Conservation (phyloP, 2,888 invertebrate species). For the Auanema freiburgensis region DNA sequence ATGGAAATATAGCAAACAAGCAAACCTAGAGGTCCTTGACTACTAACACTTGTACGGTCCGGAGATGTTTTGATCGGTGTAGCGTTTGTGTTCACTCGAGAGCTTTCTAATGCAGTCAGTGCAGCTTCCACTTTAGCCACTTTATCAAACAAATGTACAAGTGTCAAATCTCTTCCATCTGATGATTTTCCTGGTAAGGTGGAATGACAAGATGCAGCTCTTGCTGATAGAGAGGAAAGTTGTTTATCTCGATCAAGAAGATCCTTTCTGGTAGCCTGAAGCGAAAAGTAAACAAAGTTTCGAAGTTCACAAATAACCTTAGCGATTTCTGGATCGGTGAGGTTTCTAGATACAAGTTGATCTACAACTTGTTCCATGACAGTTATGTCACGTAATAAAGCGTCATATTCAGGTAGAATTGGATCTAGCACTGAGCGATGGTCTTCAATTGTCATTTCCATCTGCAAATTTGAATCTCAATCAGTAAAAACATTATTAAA, state of each 20-base stretch:
- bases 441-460: slow-evolving; percentile 20
- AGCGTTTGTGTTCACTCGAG: slow-evolving; percentile 8
- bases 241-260: slow-evolving; percentile 47
- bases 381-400: slow-evolving; percentile 5
- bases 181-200: slow-evolving; percentile 42
- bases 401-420: slow-evolving; percentile 9
- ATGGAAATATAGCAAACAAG: no score
- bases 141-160: slow-evolving; percentile 38
- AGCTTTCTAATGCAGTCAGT: slow-evolving; percentile 27
- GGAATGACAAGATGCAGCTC: slow-evolving; percentile 46
- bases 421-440: slow-evolving; percentile 16
- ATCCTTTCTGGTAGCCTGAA: slow-evolving; percentile 43
- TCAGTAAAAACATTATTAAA: neutral
- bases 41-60: slow-evolving; percentile 27
- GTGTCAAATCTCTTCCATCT: slow-evolving; percentile 27
- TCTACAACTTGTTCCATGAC: slow-evolving; percentile 16
- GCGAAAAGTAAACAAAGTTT: neutral
- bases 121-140: slow-evolving; percentile 44
- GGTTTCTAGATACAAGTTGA: slow-evolving; percentile 4
- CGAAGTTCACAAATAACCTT: slow-evolving; percentile 10
- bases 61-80: slow-evolving; percentile 27
- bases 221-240: slow-evolving; percentile 41
- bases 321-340: slow-evolving; percentile 18
- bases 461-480: slow-evolving; percentile 3
- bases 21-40: slow-evolving; percentile 22